Conservation (phyloP, 2,113 vertebrate genomes). For the Propithecus coquereli region DNA sequence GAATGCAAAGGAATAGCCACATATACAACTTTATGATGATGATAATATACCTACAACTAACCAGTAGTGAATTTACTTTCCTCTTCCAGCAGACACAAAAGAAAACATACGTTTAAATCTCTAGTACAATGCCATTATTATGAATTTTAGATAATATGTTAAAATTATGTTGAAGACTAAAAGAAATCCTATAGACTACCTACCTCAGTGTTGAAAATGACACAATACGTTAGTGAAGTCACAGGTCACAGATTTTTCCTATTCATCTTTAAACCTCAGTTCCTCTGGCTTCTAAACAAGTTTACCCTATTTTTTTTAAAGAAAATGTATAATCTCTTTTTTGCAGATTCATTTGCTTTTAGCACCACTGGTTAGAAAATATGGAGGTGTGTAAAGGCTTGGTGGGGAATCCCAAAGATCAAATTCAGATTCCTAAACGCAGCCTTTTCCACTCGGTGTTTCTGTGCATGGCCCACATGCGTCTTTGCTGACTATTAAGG, state of each 20-base stretch:
- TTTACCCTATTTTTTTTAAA: neutral
- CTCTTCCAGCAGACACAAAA: neutral
- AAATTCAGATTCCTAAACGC: neutral
- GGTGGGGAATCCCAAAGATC: neutral
- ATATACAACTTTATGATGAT: neutral
- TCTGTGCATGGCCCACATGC: neutral
- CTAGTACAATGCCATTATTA: neutral
- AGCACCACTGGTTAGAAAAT: neutral
- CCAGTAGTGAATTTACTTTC: neutral
- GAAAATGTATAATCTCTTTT: neutral
- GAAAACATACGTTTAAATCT: neutral
- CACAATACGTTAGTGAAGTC: neutral
- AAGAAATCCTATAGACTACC: neutral
- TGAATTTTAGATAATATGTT: neutral
- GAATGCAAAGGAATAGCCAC: neutral
- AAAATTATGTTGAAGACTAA: neutral
- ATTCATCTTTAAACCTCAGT: neutral
- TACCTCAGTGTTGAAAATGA: neutral
- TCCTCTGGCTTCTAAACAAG: neutral
- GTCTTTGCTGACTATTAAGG: neutral
- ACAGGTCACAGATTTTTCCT: neutral
- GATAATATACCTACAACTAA: neutral
- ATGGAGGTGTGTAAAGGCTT: neutral
- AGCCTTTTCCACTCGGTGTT: neutral
- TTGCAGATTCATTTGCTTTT: neutral